A percentile compares a stretch with the other conserved stretches of the same genome.
phyloP scores from a whole-genome alignment of 2,113 vertebrate species.

The Tragelaphus scriptus region DNA sequence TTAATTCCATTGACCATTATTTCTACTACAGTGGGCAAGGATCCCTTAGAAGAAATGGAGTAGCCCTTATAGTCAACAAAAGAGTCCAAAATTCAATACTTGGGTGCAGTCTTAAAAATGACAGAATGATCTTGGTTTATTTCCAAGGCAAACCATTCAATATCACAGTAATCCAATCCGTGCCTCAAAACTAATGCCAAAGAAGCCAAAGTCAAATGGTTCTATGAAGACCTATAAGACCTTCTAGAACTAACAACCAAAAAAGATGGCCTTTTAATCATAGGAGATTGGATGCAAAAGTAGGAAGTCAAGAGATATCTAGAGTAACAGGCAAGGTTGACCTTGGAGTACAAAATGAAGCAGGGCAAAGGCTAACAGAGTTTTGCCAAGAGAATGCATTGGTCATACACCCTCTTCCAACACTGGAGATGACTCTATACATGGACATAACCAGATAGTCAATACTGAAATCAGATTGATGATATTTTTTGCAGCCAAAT shows the following conservation, averaged over 20 bases:
- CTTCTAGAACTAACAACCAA: not conserved
- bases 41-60: not conserved
- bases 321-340: not conserved
- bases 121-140: not conserved
- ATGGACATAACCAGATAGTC: not conserved
- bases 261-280: not conserved
- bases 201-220: not conserved
- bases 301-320: not conserved
- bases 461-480: not conserved
- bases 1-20: not conserved
- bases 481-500: not conserved
- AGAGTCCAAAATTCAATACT: not conserved
- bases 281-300: not conserved
- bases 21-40: not conserved
- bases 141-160: not conserved
- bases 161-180: not conserved
- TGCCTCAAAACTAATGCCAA: not conserved
- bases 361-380: not conserved
- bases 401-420: not conserved
- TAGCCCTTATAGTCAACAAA: not conserved
- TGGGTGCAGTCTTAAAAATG: not conserved
- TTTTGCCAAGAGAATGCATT: not conserved
- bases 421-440: not conserved
- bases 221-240: not conserved
- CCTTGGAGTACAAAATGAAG: not conserved